These are phyloP conservation scores for Smutsia gigantea DNA, from an alignment of 2,797 vertebrate genomes.

Conservation along the genomic window DNA sequence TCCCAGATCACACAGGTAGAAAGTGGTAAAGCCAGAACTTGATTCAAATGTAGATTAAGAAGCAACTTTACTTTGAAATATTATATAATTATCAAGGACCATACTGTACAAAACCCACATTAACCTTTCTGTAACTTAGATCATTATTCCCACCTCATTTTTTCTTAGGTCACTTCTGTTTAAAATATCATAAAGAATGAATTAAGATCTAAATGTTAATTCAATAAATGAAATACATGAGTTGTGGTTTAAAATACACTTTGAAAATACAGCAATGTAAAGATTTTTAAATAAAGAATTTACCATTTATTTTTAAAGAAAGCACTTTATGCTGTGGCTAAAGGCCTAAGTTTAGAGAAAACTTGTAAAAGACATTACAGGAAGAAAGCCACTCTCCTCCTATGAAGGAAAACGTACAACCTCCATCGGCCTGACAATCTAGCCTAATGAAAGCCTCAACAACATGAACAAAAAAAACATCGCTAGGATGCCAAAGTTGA, in stretches of 20 bases:
- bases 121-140: not conserved
- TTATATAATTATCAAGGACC: not conserved
- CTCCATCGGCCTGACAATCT: not conserved
- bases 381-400: not conserved
- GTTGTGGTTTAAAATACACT: not conserved
- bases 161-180: not conserved
- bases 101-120: not conserved
- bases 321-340: not conserved
- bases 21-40: not conserved
- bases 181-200: not conserved
- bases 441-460: conserved; percentile 11
- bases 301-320: not conserved
- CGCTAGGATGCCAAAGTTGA: not conserved
- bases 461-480: not conserved
- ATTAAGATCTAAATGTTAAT: not conserved
- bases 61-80: conserved; percentile 50
- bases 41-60: not conserved
- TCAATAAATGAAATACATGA: not conserved
- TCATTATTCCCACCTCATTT: not conserved
- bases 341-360: not conserved
- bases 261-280: not conserved
- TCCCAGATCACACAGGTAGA: not conserved
- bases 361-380: not conserved
- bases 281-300: not conserved
- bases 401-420: not conserved